Conservation (phyloP, 1,140 invertebrate species). For the Myzus persicae region DNA sequence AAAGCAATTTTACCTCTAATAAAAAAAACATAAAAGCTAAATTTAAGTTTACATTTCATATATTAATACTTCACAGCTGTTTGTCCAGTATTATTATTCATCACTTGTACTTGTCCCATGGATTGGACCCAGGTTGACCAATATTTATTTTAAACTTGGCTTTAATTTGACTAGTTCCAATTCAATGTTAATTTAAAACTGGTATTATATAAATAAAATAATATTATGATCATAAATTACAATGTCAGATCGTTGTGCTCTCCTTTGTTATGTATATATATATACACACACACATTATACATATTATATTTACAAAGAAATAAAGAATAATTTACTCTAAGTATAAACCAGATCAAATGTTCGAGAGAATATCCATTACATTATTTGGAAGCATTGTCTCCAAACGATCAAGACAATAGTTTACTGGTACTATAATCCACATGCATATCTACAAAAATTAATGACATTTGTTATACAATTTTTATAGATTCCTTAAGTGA, state of each 20-base stretch:
- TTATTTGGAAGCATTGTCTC: slow-evolving; percentile 78
- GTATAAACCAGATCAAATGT: slow-evolving; percentile 26
- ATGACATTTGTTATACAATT: not conserved
- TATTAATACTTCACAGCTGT: not conserved
- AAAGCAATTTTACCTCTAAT: not conserved
- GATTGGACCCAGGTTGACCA: not conserved
- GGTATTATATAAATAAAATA: not conserved
- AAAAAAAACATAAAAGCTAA: not conserved
- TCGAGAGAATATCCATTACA: slow-evolving; percentile 48
- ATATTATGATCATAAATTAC: slow-evolving; percentile 1
- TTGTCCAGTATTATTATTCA: not conserved
- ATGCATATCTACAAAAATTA: slow-evolving; percentile 71
- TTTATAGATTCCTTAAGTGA: not conserved
- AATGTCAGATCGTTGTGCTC: slow-evolving; percentile 6
- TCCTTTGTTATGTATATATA: not conserved
- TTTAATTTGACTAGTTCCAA: not conserved
- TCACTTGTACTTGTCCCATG: too few relatives aligned
- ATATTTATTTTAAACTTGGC: not conserved
- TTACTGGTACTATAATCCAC: slow-evolving; percentile 84
- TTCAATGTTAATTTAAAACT: slow-evolving; percentile 1
- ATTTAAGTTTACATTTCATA: not conserved
- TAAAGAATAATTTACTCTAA: not conserved
- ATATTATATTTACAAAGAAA: not conserved
- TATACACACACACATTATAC: not conserved
- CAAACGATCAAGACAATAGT: slow-evolving; percentile 84